Evolutionary conservation across 1,140 invertebrate species (phyloP).

Genomic region (Bombus consobrinus): DNA sequence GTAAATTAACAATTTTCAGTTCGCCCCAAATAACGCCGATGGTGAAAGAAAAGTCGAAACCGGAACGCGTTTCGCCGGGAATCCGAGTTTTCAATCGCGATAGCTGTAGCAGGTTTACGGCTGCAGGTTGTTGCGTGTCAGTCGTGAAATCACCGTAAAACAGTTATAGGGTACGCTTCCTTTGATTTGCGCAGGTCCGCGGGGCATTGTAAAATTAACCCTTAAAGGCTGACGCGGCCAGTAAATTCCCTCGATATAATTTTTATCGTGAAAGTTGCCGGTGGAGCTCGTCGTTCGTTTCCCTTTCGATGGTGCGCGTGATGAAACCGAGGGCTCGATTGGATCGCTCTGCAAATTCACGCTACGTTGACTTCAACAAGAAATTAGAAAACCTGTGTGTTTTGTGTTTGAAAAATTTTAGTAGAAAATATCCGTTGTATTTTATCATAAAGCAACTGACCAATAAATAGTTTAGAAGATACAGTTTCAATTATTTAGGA

Average conservation of each 20-base stretch:
- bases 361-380: background rate
- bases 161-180: background rate
- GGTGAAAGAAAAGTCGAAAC: background rate
- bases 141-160: conserved; percentile 32
- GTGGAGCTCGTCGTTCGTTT: conserved; percentile 21
- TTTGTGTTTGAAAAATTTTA: background rate
- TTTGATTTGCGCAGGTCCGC: conserved; percentile 29
- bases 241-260: conserved; percentile 61
- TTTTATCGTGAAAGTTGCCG: conserved; percentile 64
- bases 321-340: background rate
- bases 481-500: background rate
- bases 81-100: conserved; percentile 17
- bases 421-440: background rate
- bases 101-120: background rate
- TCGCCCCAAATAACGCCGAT: background rate
- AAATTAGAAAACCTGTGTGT: background rate
- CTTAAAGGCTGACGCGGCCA: conserved; percentile 44
- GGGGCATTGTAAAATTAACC: conserved; percentile 55
- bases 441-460: no score
- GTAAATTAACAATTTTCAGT: background rate
- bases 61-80: background rate
- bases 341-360: conserved; percentile 14
- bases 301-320: conserved; percentile 10
- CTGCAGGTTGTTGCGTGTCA: conserved; percentile 3
- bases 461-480: no score